A percentile compares a stretch with the other conserved stretches of the same genome.
phyloP scores from a whole-genome alignment of 2,113 vertebrate species.

The Balaeniceps rex region DNA sequence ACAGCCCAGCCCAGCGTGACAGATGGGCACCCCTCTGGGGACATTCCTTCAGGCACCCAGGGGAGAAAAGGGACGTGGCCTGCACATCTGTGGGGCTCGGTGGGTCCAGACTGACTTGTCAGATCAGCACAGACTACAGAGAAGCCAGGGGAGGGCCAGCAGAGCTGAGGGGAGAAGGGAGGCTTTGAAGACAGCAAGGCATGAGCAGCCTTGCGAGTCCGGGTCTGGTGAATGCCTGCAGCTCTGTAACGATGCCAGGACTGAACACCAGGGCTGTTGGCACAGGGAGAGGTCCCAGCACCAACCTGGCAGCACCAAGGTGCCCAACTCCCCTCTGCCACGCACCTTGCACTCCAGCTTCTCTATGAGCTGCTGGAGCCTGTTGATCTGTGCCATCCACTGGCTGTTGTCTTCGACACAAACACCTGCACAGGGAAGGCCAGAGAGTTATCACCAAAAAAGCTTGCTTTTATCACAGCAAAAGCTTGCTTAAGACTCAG shows the following conservation, averaged over 20 bases:
- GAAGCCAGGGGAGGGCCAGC: neutral
- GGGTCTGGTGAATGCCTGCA: neutral
- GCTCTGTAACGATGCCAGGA: neutral
- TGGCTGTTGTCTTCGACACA: slow-evolving; percentile 80
- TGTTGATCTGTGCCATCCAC: slow-evolving; percentile 90
- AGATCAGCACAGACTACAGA: neutral
- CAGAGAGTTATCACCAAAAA: neutral
- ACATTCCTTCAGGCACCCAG: fast-evolving
- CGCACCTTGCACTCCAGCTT: slow-evolving; percentile 92
- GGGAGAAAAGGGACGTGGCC: neutral
- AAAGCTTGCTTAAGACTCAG: neutral
- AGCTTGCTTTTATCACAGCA: neutral
- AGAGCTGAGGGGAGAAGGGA: neutral
- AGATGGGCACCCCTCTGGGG: fast-evolving
- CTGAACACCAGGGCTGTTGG: fast-evolving
- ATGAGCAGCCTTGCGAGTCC: neutral
- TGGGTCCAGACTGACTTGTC: neutral
- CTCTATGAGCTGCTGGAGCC: slow-evolving; percentile 91
- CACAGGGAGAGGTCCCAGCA: neutral
- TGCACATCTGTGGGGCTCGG: neutral
- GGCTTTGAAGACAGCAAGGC: neutral
- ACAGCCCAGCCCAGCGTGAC: neutral
- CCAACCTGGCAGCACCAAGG: fast-evolving
- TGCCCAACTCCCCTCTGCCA: too few relatives aligned
- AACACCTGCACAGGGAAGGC: slow-evolving; percentile 59